Percentiles rank a stretch among this genome's conserved stretches.
These are phyloP conservation scores for Malurus alboscapulatus DNA, from an alignment of 2,113 vertebrate species.

Conservation along the genomic window DNA sequence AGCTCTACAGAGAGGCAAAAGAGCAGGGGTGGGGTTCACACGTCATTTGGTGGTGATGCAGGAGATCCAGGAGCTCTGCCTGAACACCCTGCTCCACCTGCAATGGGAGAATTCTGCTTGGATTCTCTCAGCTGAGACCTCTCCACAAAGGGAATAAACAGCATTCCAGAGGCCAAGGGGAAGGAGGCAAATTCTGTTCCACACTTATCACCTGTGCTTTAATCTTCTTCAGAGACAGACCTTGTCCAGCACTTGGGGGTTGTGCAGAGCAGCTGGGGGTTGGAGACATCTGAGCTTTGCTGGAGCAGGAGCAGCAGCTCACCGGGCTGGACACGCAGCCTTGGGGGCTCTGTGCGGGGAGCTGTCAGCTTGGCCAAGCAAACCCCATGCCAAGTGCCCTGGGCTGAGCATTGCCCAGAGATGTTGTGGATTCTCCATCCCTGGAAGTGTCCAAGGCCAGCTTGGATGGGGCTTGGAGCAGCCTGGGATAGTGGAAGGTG, in stretches of 20 bases:
- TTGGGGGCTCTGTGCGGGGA: neutral
- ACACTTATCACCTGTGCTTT: neutral
- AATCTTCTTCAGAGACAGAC: fast-evolving
- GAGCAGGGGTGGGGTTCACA: neutral
- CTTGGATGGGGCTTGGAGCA: neutral
- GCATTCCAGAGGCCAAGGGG: neutral
- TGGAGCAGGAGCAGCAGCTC: neutral
- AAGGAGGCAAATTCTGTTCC: neutral
- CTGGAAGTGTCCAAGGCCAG: neutral
- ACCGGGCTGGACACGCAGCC: neutral
- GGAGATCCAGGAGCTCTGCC: neutral
- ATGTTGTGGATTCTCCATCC: neutral
- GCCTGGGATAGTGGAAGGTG: neutral
- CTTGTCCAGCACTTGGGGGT: fast-evolving
- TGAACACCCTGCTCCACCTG: neutral
- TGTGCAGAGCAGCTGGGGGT: neutral
- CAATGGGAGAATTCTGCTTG: neutral
- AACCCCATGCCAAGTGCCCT: fast-evolving
- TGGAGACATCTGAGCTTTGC: neutral
- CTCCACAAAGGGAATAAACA: neutral
- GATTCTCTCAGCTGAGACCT: neutral
- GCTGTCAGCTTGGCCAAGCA: neutral
- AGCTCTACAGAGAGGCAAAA: fast-evolving
- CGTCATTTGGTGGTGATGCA: fast-evolving
- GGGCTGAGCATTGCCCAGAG: neutral